These are phyloP conservation scores for Megalopta genalis DNA, from an alignment of 1,140 invertebrate species.

Conservation along the genomic window DNA sequence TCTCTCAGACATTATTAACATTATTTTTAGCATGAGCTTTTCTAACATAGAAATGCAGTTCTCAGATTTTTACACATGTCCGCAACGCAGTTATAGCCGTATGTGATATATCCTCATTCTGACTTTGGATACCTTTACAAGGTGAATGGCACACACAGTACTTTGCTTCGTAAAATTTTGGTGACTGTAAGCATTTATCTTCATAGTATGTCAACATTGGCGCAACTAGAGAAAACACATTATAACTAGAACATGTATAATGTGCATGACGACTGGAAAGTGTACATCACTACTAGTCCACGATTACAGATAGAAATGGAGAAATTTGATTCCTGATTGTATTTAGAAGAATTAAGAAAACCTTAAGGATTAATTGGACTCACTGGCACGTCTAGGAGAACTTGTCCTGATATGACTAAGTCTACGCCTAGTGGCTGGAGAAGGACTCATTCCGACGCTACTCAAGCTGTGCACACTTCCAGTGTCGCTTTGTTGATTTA, in stretches of 20 bases:
- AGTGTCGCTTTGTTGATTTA: constrained; percentile 84
- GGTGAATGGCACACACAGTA: constrained; percentile 71
- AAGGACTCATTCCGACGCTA: constrained; percentile 77
- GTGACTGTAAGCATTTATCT: constrained; percentile 73
- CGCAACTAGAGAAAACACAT: constrained; percentile 73
- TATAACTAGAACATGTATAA: constrained; percentile 57
- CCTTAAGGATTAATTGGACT: constrained; percentile 66
- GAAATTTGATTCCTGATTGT: constrained; percentile 14
- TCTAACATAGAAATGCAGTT: background rate
- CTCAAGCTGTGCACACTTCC: constrained; percentile 77
- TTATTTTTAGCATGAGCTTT: background rate
- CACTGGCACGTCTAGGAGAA: constrained; percentile 84
- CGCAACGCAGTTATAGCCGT: constrained; percentile 29
- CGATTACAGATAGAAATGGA: constrained; percentile 40
- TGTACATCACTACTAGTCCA: constrained; percentile 60
- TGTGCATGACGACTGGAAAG: constrained; percentile 51
- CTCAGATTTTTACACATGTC: constrained; percentile 54
- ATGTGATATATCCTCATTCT: constrained; percentile 55
- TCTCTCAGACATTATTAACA: background rate
- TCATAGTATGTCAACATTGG: constrained; percentile 74
- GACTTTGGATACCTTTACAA: constrained; percentile 71
- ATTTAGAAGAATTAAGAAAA: constrained; percentile 22
- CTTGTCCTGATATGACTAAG: constrained; percentile 77
- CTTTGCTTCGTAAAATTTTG: constrained; percentile 74
- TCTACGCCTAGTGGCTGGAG: constrained; percentile 75